phyloP scores from a whole-genome alignment of 2,797 vertebrate genomes.

The Picus viridis region DNA sequence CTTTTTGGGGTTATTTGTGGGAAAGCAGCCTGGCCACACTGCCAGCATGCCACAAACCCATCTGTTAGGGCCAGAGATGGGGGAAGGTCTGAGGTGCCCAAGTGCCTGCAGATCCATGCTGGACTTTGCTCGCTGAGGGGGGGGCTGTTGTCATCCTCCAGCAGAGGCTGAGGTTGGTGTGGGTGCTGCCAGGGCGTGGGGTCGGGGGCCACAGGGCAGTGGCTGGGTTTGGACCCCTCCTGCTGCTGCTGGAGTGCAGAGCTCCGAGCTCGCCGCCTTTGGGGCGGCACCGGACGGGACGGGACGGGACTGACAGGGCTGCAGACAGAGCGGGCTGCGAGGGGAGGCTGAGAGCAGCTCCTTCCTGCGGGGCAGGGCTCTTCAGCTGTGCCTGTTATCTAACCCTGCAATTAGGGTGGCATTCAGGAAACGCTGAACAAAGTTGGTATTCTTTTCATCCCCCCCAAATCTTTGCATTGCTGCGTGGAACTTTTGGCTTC shows the following conservation, averaged over 20 bases:
- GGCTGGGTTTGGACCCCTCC: neutral
- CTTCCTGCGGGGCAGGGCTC: slow-evolving; percentile 79
- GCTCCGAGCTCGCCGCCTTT: slow-evolving; percentile 63
- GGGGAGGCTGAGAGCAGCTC: slow-evolving; percentile 69
- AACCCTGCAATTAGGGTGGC: slow-evolving; percentile 82
- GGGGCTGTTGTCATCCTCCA: neutral
- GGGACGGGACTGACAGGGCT: slow-evolving; percentile 69
- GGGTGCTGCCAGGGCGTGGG: neutral
- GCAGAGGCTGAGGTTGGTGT: neutral
- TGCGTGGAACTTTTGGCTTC: slow-evolving; percentile 87
- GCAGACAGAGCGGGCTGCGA: slow-evolving; percentile 76
- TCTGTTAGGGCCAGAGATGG: neutral
- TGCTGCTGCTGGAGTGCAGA: neutral
- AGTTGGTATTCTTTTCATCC: slow-evolving; percentile 86
- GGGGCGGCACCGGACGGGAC: slow-evolving; percentile 63
- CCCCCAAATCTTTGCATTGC: slow-evolving; percentile 84
- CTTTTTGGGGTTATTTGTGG: neutral
- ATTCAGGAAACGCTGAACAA: slow-evolving; percentile 82
- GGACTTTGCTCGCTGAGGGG: neutral
- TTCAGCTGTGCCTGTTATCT: slow-evolving; percentile 81
- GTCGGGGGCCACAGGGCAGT: neutral
- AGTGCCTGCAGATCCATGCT: neutral
- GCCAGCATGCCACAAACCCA: neutral
- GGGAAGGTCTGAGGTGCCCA: neutral
- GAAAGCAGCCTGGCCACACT: neutral